phyloP scores from a whole-genome alignment of 1,140 invertebrate genomes.

The Calephelis nemesis region DNA sequence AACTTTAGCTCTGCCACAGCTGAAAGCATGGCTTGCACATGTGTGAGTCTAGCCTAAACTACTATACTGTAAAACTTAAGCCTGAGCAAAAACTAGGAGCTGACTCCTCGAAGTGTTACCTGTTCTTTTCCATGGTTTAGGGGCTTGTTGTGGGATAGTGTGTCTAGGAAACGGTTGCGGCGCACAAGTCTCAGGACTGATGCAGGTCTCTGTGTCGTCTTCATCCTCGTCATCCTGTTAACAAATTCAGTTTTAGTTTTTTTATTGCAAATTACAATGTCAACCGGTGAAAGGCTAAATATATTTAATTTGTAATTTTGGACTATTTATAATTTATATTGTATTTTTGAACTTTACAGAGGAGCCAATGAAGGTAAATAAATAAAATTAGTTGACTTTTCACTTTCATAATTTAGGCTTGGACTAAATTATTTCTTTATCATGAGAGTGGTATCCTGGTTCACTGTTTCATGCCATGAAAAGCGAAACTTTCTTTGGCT shows the following conservation, averaged over 20 bases:
- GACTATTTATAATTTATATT: no score
- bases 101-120: constrained; percentile 47
- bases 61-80: background rate
- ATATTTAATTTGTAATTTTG: no score
- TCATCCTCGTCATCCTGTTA: constrained; percentile 79
- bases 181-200: constrained; percentile 57
- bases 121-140: constrained; percentile 83
- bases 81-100: background rate
- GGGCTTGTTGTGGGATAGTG: constrained; percentile 62
- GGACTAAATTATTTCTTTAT: no score
- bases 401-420: no score
- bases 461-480: no score
- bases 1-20: constrained; percentile 1
- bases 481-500: no score
- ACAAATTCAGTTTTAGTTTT: no score
- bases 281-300: background rate
- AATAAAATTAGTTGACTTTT: no score
- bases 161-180: constrained; percentile 73
- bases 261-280: background rate
- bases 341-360: no score
- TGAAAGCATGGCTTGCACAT: constrained; percentile 1
- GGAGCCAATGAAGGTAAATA: no score
- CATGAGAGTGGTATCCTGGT: no score
- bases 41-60: constrained; percentile 11
- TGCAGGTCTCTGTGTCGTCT: constrained; percentile 71